Base-by-base conservation (phyloP, 2,113 vertebrate genomes). In the Nyctereutes procyonoides region DNA sequence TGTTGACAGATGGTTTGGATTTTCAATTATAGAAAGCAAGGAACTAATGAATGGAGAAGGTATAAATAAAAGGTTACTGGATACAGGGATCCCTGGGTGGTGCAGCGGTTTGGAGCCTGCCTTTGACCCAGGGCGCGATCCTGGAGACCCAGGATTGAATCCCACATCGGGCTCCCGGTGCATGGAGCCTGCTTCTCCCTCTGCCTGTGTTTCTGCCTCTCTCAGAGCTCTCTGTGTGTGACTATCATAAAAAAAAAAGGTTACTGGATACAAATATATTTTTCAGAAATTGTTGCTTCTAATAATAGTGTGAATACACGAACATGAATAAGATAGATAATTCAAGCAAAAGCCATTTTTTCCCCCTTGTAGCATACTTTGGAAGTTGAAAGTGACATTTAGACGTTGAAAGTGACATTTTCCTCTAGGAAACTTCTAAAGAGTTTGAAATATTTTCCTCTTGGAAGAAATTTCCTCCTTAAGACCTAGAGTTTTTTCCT, bases 1-100 rank as follows among this genome's bases (percentile, higher is more conserved):
- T 2, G 0, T 2, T 81, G 95, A 82, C 95, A 97, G 95, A 88
- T 96, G 94, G 94, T 3, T 15, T 53, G 84, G 38, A 95, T 69
- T 96, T 90, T 84, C 94, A 95, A 76, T 87, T 51, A 73, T 9
- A 43, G 79, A 89, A 69, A 90, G 62, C 35, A 6, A 87, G 80
- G 71, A 90, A 10, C 80, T 96, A 77, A 92, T 63, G 88, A 88
- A 48, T 2, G 85, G 93, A 79, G 81, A 81, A 93, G 30, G 48
- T 15, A 3, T 30, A 84, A 63, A 58, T 5, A 30, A 87, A 88
- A 71, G 32, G 28, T 55, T 76, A 4, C 16, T 5, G 48, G 71
- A 63, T 55, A 28, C 48, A 26, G 38, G 38, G 38, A 38, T 38
- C 38, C 38, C 38, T 38, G 38, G 38, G 38, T 38, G 38, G 38